A percentile compares a stretch with the other conserved stretches of the same genome.
Evolutionary conservation across 2,113 vertebrate genomes (phyloP).

Genomic region (Tragelaphus strepsiceros): DNA sequence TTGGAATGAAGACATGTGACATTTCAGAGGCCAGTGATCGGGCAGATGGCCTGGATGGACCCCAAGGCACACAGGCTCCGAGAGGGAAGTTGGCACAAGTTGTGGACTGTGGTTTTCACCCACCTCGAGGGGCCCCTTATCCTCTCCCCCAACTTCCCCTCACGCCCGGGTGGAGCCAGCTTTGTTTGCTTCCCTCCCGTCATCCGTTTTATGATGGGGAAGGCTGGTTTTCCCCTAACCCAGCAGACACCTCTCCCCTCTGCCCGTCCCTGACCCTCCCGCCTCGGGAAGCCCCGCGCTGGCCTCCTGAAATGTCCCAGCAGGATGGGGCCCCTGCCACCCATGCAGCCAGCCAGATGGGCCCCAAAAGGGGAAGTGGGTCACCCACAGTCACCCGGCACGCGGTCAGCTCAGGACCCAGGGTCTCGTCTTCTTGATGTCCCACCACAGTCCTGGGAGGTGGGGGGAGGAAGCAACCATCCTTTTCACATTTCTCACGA

Average conservation of each 20-base stretch:
- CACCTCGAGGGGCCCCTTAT: neutral
- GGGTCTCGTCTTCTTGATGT: neutral
- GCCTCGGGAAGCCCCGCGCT: constrained; percentile 51
- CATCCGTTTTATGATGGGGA: constrained; percentile 44
- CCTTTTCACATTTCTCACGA: neutral
- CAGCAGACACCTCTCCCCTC: constrained; percentile 56
- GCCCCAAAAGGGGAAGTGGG: constrained; percentile 54
- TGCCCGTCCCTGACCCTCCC: constrained; percentile 42
- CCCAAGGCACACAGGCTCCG: neutral
- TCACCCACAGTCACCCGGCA: constrained; percentile 33
- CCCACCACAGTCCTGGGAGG: neutral
- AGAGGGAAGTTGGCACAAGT: constrained; percentile 26
- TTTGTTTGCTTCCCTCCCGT: constrained; percentile 19
- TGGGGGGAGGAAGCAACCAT: neutral
- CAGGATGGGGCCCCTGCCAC: neutral
- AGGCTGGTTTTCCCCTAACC: constrained; percentile 69
- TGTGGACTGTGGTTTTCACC: constrained; percentile 40
- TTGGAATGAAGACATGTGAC: too few species aligned
- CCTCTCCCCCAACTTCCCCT: constrained; percentile 45
- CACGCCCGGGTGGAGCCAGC: neutral
- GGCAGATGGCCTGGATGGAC: neutral
- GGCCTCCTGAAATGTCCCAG: constrained; percentile 32
- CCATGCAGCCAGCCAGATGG: constrained; percentile 28
- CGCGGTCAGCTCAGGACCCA: neutral
- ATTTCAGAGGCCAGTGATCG: neutral